Base-by-base conservation (phyloP, 1,140 invertebrate genomes). In the Whitmania pigra region DNA sequence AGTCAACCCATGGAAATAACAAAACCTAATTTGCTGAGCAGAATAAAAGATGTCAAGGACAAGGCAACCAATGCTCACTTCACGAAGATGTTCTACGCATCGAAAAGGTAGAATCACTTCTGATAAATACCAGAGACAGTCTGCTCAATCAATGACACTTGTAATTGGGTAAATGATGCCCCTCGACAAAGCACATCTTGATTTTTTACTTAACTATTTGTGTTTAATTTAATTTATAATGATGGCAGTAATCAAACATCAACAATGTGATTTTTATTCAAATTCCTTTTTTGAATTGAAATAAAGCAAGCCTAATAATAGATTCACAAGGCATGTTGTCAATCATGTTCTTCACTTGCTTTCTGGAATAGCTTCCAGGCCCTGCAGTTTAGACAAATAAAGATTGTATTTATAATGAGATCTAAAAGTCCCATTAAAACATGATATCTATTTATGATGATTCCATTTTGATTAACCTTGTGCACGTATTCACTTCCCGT, bases 1-100 rank as follows among this genome's bases (percentile, higher is more conserved):
- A 29, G 31, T 53, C 43, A 27, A 22, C 27, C 25, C 18, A 22
- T 25, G 20, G 72, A 73, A 25, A 66, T 36, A 27, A 68, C 67
- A 49, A 73, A 69, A 55, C n/a, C 53, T 17, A 73, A 73, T 22
- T 54, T 73, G 31, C 27, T 73, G 67, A 73, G 67, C 17, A 60
- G 72, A 70, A 71, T 73, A 49, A 73, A 73, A 73, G 72, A 73
- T 54, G 72, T 73, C 43, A 69, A 57, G 31, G 72, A 73, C 25
- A 40, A 66, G 40, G 72, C 72, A 31, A 29, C 67, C 3, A 67
- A 73, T 22, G 53, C 67, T 22, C 22, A 57, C 40, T 73, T 73
- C 72, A 68, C 67, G 11, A 73, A 73, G 40, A 70, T 73, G 31
- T 73, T 73, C 40, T 36, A 49, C 17, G 27, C 27, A 13, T 68